Evolutionary conservation across 2,113 vertebrate species (phyloP).

Genomic region (Tupaia chinensis): DNA sequence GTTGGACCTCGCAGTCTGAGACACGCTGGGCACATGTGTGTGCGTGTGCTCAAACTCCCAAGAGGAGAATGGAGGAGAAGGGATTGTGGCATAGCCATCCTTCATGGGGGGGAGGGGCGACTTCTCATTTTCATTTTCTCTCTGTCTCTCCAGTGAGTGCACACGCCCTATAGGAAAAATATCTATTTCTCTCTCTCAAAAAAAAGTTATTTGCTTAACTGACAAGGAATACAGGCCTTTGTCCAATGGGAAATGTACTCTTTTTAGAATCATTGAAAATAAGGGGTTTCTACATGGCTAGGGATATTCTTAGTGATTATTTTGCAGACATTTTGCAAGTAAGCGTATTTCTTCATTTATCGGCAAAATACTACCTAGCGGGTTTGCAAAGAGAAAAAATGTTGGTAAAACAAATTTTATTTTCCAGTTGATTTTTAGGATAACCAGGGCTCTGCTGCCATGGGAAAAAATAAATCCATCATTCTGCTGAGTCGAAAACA

Average conservation of each 20-base stretch:
- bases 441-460: conserved; percentile 49
- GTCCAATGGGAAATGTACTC: background rate
- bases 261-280: conserved; percentile 25
- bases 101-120: too few species aligned
- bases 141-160: too few species aligned
- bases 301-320: background rate
- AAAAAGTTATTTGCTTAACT: background rate
- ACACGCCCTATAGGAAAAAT: too few species aligned
- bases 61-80: too few species aligned
- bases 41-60: too few species aligned
- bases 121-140: too few species aligned
- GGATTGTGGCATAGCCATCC: too few species aligned
- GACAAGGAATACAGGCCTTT: background rate
- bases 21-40: too few species aligned
- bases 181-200: too few species aligned
- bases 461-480: conserved; percentile 44
- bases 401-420: conserved; percentile 57
- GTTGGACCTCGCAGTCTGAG: too few species aligned
- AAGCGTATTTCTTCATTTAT: conserved; percentile 35
- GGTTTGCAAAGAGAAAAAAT: conserved; percentile 62
- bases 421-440: conserved; percentile 69
- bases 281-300: background rate
- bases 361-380: conserved; percentile 42
- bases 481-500: conserved; percentile 55
- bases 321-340: conserved; percentile 47